Conservation (phyloP, 2,797 vertebrate species). For the Euphonia xanthogaster region DNA sequence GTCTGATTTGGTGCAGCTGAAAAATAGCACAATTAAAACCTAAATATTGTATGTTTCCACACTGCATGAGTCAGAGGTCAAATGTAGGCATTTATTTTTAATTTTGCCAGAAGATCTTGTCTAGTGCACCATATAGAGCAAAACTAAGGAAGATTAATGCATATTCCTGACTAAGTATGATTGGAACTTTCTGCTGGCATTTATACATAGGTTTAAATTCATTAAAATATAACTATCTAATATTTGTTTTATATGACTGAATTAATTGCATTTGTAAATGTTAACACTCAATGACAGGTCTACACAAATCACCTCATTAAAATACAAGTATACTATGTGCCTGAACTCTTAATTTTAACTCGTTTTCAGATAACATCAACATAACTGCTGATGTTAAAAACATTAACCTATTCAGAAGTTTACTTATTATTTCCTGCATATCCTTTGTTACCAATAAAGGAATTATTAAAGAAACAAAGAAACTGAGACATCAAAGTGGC, state of each 20-base stretch:
- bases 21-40: slow-evolving; percentile 66
- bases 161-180: slow-evolving; percentile 79
- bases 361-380: slow-evolving; percentile 22
- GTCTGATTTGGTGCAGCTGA: slow-evolving; percentile 59
- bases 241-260: slow-evolving; percentile 71
- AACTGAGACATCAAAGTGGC: background rate
- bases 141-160: slow-evolving; percentile 80
- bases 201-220: slow-evolving; percentile 67
- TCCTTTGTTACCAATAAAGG: background rate
- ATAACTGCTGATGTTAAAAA: background rate
- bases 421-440: background rate
- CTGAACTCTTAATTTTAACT: slow-evolving; percentile 53
- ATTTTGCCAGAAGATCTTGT: slow-evolving; percentile 71
- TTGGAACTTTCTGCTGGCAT: slow-evolving; percentile 78
- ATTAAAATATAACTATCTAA: slow-evolving; percentile 64
- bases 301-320: slow-evolving; percentile 60
- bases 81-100: slow-evolving; percentile 77
- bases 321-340: slow-evolving; percentile 46
- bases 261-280: slow-evolving; percentile 72
- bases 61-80: slow-evolving; percentile 81
- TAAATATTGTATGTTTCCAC: slow-evolving; percentile 80
- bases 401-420: background rate
- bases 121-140: slow-evolving; percentile 71
- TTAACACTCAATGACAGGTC: slow-evolving; percentile 62
- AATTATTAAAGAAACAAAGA: background rate